Evolutionary conservation across 2,888 invertebrate species (phyloP), one percentile per base, ranked within the genome.

Genomic region (Netelia melanura): DNA sequence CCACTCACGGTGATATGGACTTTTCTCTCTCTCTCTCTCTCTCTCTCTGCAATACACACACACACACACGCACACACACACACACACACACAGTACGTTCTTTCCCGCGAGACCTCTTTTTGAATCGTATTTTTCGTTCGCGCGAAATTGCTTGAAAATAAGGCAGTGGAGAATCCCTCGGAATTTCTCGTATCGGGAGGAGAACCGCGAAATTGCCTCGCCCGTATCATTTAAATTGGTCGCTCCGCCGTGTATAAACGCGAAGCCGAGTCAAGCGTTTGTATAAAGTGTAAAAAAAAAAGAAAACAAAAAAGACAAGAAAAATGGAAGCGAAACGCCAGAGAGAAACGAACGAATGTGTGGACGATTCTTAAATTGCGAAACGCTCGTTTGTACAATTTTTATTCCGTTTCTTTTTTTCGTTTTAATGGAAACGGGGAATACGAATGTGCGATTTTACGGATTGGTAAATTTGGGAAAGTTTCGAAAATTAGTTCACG

Each of bases 181-280:
- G 67, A 58, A 77, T 77, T 77, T 67, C 67, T 77, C 77, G 67
- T 77, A 48, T 44, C 58, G 58, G 67, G 30, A 30, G 30, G 30
- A 30, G 30, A 30, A 77, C 77, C 77, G 58, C 77, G 65, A 77
- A 77, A 77, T 77, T 77, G 77, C 77, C 68, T 77, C 68, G 67
- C 58, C 54, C 58, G 77, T 77, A 77, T 77, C 77, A 61, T 77
- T 77, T 77, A 77, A 77, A 77, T 77, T 68, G 67, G 67, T 77
- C 21, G 56, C 67, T 58, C 44, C 61, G 23, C 70, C 54, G 58
- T 17, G 61, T 67, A 67, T 67, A 67, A 68, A 77, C 54, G 44
- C 44, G 17, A 10, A n/a, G 14, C 14, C n/a, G 38, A 17, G 43
- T 30, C 17, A 17, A 25, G 58, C 3, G n/a, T 65, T 43, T 3